phyloP scores from a whole-genome alignment of 53 echinoderm and acorn worm genomes.

The Arbacia lixula region DNA sequence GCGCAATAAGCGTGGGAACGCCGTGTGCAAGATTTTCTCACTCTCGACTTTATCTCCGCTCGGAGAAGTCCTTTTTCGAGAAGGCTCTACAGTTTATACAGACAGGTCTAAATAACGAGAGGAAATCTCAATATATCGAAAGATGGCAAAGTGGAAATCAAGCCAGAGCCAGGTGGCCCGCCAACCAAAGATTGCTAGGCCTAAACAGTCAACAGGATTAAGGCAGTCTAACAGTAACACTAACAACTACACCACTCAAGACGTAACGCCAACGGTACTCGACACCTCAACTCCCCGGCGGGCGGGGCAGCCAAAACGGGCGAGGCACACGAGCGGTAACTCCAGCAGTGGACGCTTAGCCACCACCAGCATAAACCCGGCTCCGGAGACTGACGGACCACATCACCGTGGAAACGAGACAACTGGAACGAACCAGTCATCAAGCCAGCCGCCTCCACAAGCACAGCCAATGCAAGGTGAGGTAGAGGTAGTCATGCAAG shows the following conservation, averaged over 20 bases:
- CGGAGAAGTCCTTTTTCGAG: conserved; percentile 15
- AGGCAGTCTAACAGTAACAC: neutral
- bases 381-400: neutral
- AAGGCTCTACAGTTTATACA: conserved; percentile 11
- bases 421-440: neutral
- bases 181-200: neutral
- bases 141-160: conserved; percentile 11
- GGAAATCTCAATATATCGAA: conserved; percentile 9
- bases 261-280: too few relatives aligned
- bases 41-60: conserved; percentile 4
- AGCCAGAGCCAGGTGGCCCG: conserved; percentile 4
- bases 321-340: neutral
- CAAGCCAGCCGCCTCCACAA: neutral
- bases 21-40: neutral
- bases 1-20: conserved; percentile 3
- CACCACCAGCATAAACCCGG: conserved; percentile 3
- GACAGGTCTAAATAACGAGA: neutral
- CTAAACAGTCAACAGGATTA: neutral
- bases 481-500: neutral
- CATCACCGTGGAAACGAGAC: conserved; percentile 1
- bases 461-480: conserved; percentile 7
- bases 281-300: conserved; percentile 8
- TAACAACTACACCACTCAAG: conserved; percentile 15
- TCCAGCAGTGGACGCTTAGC: neutral
- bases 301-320: neutral